Conservation (phyloP, 2,113 vertebrate species). For the Chlorocebus sabaeus region DNA sequence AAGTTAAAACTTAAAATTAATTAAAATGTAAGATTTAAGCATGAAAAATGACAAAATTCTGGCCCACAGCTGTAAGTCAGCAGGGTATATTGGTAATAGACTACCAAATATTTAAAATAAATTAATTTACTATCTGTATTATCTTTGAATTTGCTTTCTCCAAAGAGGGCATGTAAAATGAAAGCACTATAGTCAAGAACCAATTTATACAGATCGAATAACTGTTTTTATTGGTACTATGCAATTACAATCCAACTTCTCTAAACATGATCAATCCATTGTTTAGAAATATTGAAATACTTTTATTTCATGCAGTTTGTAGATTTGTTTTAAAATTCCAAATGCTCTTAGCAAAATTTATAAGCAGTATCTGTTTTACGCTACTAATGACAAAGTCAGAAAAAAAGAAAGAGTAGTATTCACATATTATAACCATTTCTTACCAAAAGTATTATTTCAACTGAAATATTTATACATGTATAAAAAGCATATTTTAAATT, state of each 20-base stretch:
- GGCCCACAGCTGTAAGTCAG: constrained; percentile 82
- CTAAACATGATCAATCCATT: neutral
- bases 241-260: constrained; percentile 10
- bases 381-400: neutral
- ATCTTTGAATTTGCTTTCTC: constrained; percentile 35
- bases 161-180: neutral
- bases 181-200: neutral
- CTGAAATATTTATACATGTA: constrained; percentile 1
- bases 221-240: neutral
- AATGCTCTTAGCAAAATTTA: neutral
- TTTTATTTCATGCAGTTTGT: neutral
- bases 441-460: constrained; percentile 32
- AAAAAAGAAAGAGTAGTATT: constrained; percentile 17
- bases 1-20: constrained; percentile 82
- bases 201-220: constrained; percentile 37
- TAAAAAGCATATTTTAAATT: neutral
- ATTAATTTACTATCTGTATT: neutral
- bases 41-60: constrained; percentile 87
- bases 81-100: constrained; percentile 82
- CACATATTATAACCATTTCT: constrained; percentile 3
- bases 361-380: neutral
- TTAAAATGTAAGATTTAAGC: constrained; percentile 85
- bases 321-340: constrained; percentile 28
- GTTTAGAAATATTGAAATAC: neutral
- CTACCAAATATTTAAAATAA: constrained; percentile 72